Evolutionary conservation across 2,888 invertebrate genomes (phyloP), one percentile per base, ranked within the genome.

Genomic region (Microchrysa polita): DNA sequence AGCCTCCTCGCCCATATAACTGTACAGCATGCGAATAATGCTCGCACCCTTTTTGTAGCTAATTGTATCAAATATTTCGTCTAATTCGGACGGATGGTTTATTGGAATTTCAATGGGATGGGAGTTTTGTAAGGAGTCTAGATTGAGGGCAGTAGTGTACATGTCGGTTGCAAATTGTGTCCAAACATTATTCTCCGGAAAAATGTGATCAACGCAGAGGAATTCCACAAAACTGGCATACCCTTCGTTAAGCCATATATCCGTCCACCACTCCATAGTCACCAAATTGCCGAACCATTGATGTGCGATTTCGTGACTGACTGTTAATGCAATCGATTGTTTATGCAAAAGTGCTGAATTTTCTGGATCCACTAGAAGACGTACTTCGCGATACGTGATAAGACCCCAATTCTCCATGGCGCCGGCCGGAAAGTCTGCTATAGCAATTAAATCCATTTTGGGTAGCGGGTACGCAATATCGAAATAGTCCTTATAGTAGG

Each of bases 321-420:
- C 93, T 0, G 96, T 94, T 20, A 96, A 84, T 0, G 97, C 96
- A 79, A 97, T 93, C 86, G 91, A 92, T 81, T 96, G 95, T 79
- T 93, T 91, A 67, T 92, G 88, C 73, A 90, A 90, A 2, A 95
- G 90, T 1, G 97, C 96, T 0, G 97, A 95, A 81, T 96, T 94
- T 79, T 93, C 88, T 1, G 94, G 92, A 86, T 98, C 98, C 4
- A 96, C 94, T 44, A 98, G 86, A 0, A 98, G 87, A 78, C 94
- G 94, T 5, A 94, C 93, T 83, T 98, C 98, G 76, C 97, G 90
- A 81, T 94, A 96, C n/a, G 95, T 96, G 40, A 96, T 93, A 63
- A 92, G 83, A 18, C 98, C 98, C 98, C 98, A 98, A 85, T 98
- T 98, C 85, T 98, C 97, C 97, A 98, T 98, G 73, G 98, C 97